phyloP scores from a whole-genome alignment of 2,888 invertebrate species.

The Autographa pulchrina region DNA sequence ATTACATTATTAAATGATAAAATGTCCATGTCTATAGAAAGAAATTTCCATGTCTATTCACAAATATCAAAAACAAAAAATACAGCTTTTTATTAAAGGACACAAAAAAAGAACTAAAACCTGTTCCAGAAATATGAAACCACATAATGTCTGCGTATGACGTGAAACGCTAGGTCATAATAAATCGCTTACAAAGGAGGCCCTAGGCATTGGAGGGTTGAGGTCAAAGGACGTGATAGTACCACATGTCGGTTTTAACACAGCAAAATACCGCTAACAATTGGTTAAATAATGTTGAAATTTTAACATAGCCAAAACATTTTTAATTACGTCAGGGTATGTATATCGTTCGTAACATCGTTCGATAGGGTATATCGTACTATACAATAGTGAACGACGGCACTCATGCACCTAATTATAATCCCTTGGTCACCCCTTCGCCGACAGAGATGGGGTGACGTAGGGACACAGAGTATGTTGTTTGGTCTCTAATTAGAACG shows the following conservation, averaged over 20 bases:
- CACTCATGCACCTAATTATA: conserved; percentile 47
- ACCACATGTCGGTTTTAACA: conserved; percentile 27
- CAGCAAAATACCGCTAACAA: not conserved
- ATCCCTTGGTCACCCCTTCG: conserved; percentile 27
- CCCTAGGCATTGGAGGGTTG: conserved; percentile 28
- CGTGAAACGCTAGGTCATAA: conserved; percentile 35
- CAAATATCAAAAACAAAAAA: no score
- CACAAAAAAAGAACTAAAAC: not conserved
- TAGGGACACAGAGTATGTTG: conserved; percentile 1
- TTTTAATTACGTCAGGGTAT: not conserved
- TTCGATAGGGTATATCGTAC: not conserved
- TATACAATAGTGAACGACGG: conserved; percentile 29
- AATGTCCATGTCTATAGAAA: no score
- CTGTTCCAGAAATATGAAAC: conserved; percentile 11
- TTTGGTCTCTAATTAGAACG: conserved; percentile 40
- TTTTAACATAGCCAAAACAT: no score
- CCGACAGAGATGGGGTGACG: conserved; percentile 35
- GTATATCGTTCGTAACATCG: not conserved
- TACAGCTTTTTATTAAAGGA: not conserved
- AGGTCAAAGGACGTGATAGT: conserved; percentile 29
- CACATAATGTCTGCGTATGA: conserved; percentile 21
- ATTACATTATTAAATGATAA: no score
- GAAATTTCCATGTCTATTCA: not conserved
- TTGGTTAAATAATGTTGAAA: conserved; percentile 30
- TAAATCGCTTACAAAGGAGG: conserved; percentile 41